Evolutionary conservation across 2,888 invertebrate genomes (phyloP).

Genomic region (Odontocolon sp.): DNA sequence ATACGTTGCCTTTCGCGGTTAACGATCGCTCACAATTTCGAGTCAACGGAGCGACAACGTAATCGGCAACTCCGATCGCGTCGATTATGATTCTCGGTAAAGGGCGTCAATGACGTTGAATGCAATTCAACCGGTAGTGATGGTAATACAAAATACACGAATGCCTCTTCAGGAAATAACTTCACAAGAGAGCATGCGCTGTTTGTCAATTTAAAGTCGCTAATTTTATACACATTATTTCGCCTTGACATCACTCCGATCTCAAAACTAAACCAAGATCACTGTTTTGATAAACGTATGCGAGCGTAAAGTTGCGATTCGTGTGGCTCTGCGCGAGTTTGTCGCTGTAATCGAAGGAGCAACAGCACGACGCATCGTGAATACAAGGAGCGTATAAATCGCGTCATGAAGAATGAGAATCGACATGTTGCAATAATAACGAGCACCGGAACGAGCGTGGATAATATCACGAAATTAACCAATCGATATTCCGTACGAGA

Average conservation of each 20-base stretch:
- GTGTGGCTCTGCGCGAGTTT: not conserved
- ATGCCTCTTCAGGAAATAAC: constrained; percentile 10
- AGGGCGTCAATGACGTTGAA: not conserved
- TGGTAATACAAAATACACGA: too few species aligned
- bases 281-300: constrained; percentile 21
- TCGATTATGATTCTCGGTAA: not conserved
- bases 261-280: constrained; percentile 12
- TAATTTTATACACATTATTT: not conserved
- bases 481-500: constrained; percentile 27
- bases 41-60: too few species aligned
- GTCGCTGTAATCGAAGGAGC: constrained; percentile 5
- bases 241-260: not conserved
- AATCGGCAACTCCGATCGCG: too few species aligned
- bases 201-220: constrained; percentile 3
- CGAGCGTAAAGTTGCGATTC: too few species aligned
- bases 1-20: too few species aligned
- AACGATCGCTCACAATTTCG: too few species aligned
- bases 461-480: constrained; percentile 25
- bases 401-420: constrained; percentile 42
- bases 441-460: constrained; percentile 23
- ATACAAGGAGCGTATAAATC: constrained; percentile 16
- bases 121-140: too few species aligned
- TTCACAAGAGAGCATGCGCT: not conserved
- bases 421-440: constrained; percentile 49
- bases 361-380: constrained; percentile 3